These are phyloP conservation scores for Micronisus gabar DNA, from an alignment of 2,113 vertebrate genomes.

Conservation along the genomic window DNA sequence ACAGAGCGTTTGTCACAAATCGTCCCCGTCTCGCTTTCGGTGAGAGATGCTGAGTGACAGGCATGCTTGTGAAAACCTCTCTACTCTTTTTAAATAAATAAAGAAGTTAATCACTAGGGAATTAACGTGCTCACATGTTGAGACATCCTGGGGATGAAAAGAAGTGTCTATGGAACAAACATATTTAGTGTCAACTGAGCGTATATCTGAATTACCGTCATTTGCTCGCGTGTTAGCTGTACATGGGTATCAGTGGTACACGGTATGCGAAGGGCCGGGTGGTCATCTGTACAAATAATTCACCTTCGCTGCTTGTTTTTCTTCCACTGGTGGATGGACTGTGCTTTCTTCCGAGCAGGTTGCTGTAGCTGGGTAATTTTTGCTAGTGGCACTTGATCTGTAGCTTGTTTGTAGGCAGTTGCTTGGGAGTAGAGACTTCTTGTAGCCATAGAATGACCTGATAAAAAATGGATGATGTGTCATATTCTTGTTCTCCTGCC, in stretches of 20 bases:
- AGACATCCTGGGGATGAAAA: conserved; percentile 38
- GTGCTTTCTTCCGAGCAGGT: not conserved
- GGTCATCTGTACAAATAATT: not conserved
- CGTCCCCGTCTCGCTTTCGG: not conserved
- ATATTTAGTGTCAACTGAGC: not conserved
- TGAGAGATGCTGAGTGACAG: not conserved
- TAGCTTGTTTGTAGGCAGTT: not conserved
- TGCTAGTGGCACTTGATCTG: not conserved
- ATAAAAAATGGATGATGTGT: not conserved
- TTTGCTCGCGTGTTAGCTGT: not conserved
- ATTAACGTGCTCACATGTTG: conserved; percentile 35
- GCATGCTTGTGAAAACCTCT: not conserved
- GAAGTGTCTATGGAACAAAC: conserved; percentile 22
- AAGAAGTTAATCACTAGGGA: conserved; percentile 43
- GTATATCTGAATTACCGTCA: not conserved
- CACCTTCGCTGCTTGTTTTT: not conserved
- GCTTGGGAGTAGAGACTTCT: not conserved
- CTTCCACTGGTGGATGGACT: not conserved
- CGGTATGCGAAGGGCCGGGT: not conserved
- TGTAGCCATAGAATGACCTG: not conserved
- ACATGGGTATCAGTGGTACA: not conserved
- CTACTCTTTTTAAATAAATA: conserved; percentile 34
- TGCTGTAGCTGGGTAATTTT: not conserved
- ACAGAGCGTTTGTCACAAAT: not conserved
- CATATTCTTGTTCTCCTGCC: not conserved